Conservation (phyloP, 2,888 invertebrate genomes). For the Neoaliturus tenellus region DNA sequence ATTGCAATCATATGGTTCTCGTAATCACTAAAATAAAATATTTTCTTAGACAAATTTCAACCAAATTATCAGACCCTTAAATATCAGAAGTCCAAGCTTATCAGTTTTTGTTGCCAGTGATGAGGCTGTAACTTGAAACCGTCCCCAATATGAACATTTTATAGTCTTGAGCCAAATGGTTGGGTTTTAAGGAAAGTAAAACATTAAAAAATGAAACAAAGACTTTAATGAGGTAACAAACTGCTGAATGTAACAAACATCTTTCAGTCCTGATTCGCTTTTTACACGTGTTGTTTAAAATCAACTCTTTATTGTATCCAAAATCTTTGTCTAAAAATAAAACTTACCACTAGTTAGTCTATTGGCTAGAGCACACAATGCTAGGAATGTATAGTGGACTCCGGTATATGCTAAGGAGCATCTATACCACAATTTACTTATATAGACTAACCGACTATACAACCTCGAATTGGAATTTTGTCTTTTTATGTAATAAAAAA, state of each 20-base stretch:
- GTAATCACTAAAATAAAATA: too few species aligned
- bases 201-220: constrained; percentile 29
- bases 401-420: not conserved
- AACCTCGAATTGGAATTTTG: not conserved
- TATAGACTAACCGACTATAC: not conserved
- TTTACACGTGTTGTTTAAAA: not conserved
- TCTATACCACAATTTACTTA: not conserved
- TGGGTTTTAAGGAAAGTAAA: not conserved
- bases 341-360: constrained; percentile 37
- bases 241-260: constrained; percentile 42
- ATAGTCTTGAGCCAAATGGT: too few species aligned
- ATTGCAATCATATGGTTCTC: too few species aligned
- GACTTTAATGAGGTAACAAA: constrained; percentile 41
- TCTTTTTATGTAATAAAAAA: not conserved
- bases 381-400: constrained; percentile 37
- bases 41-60: too few species aligned
- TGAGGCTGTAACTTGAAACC: too few species aligned
- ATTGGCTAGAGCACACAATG: constrained; percentile 23
- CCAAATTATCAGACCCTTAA: too few species aligned
- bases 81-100: too few species aligned
- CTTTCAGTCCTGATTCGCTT: constrained; percentile 12
- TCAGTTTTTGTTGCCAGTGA: too few species aligned
- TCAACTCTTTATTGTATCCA: constrained; percentile 25
- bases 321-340: constrained; percentile 42
- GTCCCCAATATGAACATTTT: too few species aligned